Evolutionary conservation across 2,888 invertebrate species (phyloP), one percentile per base, ranked within the genome.

Genomic region (Autographa gamma): DNA sequence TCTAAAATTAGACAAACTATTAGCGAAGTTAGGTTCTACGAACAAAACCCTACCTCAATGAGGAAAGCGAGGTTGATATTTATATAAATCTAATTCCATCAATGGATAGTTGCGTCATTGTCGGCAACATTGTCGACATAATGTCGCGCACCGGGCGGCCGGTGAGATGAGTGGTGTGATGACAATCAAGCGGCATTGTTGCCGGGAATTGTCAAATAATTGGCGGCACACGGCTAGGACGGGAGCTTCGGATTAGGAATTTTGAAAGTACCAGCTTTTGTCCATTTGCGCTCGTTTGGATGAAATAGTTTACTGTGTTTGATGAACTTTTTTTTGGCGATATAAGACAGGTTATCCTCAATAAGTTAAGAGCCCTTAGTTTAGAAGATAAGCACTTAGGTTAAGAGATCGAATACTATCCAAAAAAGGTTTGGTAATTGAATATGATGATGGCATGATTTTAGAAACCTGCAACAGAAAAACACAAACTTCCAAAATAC

Each of bases 201-300:
- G 73, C 70, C 72, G 66, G 80, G 83, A 83, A 88, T 86, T 84
- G 85, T 66, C 74, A 85, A 87, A 85, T 88, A 86, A 85, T 86
- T 80, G 84, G 63, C 63, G 54, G 60, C 68, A 64, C 32, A 43
- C 34, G 41, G 31, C 60, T 61, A 61, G 60, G 34, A 6, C 48
- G 31, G 56, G 16, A 60, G 68, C 56, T 25, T 11, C 9, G 31
- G 16, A n/a, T 48, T 48, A 48, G 48, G 11, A 43, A 43, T 14
- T 43, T 43, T 16, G 4, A 43, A 14, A 43, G 38, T 0, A 25
- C 25, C 14, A 41, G 14, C 14, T 41, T 14, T 4, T 41, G 13
- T 16, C 43, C 43, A 0, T 43, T 16, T 4, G 43, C 6, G 6
- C 14, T 16, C 43, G 16, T 5, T 16, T 16, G 5, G 16, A 43